Percentiles rank a stretch among this genome's conserved stretches.
Conservation (phyloP, 2,113 vertebrate genomes). For the Toxotes chatareus region DNA sequence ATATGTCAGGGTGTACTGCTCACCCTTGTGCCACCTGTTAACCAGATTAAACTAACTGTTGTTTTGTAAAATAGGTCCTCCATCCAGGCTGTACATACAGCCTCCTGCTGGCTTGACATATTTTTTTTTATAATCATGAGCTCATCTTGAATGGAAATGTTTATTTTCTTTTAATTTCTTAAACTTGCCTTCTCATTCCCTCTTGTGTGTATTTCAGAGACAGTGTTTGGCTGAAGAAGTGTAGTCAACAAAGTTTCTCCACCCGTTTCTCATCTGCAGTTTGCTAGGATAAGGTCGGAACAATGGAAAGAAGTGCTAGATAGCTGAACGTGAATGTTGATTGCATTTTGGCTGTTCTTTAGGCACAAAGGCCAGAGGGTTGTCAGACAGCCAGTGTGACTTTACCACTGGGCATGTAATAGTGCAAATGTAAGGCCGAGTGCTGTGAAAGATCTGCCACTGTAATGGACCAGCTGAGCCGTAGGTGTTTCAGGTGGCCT, state of each 20-base stretch:
- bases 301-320: slow-evolving; percentile 44
- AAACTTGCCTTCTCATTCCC: slow-evolving; percentile 13
- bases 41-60: neutral
- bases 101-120: neutral
- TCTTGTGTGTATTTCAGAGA: slow-evolving; percentile 30
- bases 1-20: neutral
- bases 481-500: neutral
- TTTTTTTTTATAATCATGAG: slow-evolving; percentile 30
- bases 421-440: neutral
- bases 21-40: neutral
- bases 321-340: no score
- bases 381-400: slow-evolving; percentile 30
- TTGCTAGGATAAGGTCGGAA: slow-evolving; percentile 1
- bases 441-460: neutral
- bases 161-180: slow-evolving; percentile 6
- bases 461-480: neutral
- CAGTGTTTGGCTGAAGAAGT: slow-evolving; percentile 14
- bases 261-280: slow-evolving; percentile 44
- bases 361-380: slow-evolving; percentile 22
- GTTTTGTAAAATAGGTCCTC: neutral
- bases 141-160: slow-evolving; percentile 31
- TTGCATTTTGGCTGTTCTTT: neutral
- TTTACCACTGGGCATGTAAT: slow-evolving; percentile 8
- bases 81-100: neutral
- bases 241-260: slow-evolving; percentile 17